These are phyloP conservation scores for Syrista parreyssii DNA, from an alignment of 2,888 invertebrate species.

Conservation along the genomic window DNA sequence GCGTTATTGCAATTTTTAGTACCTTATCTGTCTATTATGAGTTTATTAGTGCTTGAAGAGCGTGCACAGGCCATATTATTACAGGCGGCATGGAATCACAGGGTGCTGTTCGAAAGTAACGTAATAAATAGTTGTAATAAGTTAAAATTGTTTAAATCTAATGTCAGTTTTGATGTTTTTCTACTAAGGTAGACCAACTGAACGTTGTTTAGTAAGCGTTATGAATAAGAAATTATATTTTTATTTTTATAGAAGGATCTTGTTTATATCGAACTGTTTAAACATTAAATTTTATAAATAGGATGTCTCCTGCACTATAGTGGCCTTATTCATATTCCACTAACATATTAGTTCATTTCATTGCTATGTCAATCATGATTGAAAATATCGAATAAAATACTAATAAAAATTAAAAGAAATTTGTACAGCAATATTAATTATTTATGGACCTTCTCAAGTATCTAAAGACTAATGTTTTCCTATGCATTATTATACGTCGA, in stretches of 20 bases:
- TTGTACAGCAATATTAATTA: background rate
- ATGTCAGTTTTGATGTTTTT: background rate
- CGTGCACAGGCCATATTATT: background rate
- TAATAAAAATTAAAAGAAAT: background rate
- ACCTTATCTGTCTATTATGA: background rate
- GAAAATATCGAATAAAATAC: background rate
- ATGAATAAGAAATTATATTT: slow-evolving; percentile 19
- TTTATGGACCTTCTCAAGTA: background rate
- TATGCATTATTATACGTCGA: background rate
- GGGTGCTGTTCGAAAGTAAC: background rate
- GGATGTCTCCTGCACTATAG: background rate
- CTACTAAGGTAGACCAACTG: background rate
- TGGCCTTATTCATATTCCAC: background rate
- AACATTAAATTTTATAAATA: slow-evolving; percentile 10
- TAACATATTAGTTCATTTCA: too few species aligned
- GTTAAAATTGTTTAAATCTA: background rate
- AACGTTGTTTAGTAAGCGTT: background rate
- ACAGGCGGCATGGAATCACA: background rate
- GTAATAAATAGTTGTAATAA: background rate
- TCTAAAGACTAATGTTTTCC: background rate
- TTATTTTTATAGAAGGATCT: slow-evolving; percentile 32
- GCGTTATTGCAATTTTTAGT: background rate
- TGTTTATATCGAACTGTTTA: slow-evolving; percentile 24
- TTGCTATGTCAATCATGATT: background rate
- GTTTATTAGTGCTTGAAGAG: background rate